Evolutionary conservation across 2,888 invertebrate species (phyloP), one percentile per base, ranked within the genome.

Genomic region (Hirtodrosophila cameraria): DNA sequence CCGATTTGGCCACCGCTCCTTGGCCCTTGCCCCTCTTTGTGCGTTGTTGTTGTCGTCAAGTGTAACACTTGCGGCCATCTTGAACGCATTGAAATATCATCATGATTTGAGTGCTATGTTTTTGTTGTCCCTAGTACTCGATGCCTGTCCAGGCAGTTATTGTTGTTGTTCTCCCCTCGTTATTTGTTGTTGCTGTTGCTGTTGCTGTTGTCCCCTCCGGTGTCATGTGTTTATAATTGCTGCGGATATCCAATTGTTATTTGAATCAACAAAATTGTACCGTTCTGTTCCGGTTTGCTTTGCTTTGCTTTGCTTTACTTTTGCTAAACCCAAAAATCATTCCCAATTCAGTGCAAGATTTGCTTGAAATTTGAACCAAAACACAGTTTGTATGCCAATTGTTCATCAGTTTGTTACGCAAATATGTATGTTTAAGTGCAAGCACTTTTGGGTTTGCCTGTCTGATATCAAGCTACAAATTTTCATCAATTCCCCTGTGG

Each of bases 81-180:
- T 68, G 54, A 68, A 45, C 46, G 69, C 55, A 68, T 68, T 68
- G 67, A 67, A 67, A 55, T 52, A 69, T 69, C 69, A 69, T 61
- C 61, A 54, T 50, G 45, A 59, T 35, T 35, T 59, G 48, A 52
- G 48, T 27, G 31, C 18, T 20, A 25, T 52, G 7, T 23, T 23
- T 23, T 4, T 23, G 50, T 58, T 57, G 33, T 36, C 6, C 16
- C 31, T 5, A 5, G 31, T 31, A 41, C 12, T 25, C 2, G 30
- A 30, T 46, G 38, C 6, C 6, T 12, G 9, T 5, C 9, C 36
- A n/a, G 23, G 6, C 7, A 6, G 4, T 6, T 23, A 7, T 2
- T 23, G 23, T 23, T 15, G 28, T 28, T 28, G 28, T 4, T 28
- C 15, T 12, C n/a, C n/a, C n/a, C n/a, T n/a, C n/a, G n/a, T n/a